Percentiles rank a stretch among this genome's conserved stretches.
Evolutionary conservation across 2,797 vertebrate species (phyloP).

Genomic region (Dromococcyx pavoninus): DNA sequence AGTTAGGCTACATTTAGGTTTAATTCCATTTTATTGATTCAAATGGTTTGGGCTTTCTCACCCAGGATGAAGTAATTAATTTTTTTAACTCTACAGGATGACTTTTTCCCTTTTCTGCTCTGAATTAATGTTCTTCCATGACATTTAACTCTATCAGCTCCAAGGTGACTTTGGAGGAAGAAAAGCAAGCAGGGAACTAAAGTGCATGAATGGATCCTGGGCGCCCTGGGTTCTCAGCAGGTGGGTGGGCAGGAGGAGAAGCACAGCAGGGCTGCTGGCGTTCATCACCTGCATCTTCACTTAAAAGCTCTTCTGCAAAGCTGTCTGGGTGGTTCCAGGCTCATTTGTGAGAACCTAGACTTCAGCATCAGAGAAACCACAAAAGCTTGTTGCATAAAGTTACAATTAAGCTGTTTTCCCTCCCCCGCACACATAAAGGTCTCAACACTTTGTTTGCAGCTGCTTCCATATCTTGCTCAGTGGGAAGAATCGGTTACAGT

Average conservation of each 20-base stretch:
- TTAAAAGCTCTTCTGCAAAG: neutral
- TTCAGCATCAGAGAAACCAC: conserved; percentile 9
- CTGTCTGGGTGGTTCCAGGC: neutral
- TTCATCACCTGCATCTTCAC: neutral
- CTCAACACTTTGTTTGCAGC: neutral
- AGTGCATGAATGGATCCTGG: fast-evolving
- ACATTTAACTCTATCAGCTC: neutral
- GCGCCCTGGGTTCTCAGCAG: neutral
- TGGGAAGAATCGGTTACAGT: neutral
- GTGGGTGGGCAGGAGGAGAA: neutral
- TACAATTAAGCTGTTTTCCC: neutral
- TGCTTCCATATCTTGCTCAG: neutral
- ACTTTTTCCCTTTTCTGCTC: neutral
- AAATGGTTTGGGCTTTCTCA: neutral
- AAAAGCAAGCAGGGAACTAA: neutral
- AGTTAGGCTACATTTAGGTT: neutral
- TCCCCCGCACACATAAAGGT: neutral
- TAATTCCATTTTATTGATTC: fast-evolving
- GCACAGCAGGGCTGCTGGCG: neutral
- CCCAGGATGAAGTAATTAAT: neutral
- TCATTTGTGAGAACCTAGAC: neutral
- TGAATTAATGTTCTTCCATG: neutral
- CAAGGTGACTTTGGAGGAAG: neutral
- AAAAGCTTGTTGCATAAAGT: neutral
- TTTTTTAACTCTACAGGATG: neutral